Percentiles rank a stretch among this genome's conserved stretches.
phyloP scores from a whole-genome alignment of 2,797 vertebrate species.

The Simalia tracyae region DNA sequence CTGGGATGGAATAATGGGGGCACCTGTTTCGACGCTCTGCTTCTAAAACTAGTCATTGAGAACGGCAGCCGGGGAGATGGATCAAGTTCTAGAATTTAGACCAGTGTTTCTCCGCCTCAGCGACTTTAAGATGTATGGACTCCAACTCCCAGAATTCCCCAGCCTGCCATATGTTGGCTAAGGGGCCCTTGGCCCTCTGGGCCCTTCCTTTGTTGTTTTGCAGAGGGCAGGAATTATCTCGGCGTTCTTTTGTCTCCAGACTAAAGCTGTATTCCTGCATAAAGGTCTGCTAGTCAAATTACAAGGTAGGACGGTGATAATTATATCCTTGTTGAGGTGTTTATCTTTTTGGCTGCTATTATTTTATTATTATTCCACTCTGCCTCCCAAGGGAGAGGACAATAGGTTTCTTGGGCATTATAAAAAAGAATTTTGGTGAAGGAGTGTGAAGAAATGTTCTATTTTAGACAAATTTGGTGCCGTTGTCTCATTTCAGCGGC shows the following conservation, averaged over 20 bases:
- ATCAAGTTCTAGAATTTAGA: too few relatives aligned
- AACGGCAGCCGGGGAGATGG: not conserved
- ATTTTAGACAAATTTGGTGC: too few relatives aligned
- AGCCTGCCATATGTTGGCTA: conserved; percentile 41
- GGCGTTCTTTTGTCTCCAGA: conserved; percentile 24
- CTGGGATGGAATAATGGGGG: not conserved
- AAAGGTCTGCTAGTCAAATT: conserved; percentile 32
- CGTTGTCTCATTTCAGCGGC: too few relatives aligned
- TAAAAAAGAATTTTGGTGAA: too few relatives aligned
- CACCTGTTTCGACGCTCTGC: not conserved
- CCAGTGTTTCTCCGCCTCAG: too few relatives aligned
- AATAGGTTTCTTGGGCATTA: too few relatives aligned
- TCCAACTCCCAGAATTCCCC: too few relatives aligned
- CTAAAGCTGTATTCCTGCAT: not conserved
- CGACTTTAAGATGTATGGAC: too few relatives aligned
- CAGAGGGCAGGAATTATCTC: conserved; percentile 47
- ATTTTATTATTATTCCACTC: not conserved
- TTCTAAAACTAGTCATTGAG: not conserved
- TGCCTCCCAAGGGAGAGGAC: too few relatives aligned
- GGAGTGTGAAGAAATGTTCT: too few relatives aligned
- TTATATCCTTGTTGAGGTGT: not conserved
- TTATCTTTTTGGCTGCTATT: not conserved
- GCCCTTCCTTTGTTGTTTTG: conserved; percentile 51
- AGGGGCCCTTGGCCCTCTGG: conserved; percentile 41
- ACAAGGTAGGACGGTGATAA: not conserved